Evolutionary conservation across 2,888 invertebrate genomes (phyloP), one percentile per base, ranked within the genome.

Genomic region (Melieria omissa): DNA sequence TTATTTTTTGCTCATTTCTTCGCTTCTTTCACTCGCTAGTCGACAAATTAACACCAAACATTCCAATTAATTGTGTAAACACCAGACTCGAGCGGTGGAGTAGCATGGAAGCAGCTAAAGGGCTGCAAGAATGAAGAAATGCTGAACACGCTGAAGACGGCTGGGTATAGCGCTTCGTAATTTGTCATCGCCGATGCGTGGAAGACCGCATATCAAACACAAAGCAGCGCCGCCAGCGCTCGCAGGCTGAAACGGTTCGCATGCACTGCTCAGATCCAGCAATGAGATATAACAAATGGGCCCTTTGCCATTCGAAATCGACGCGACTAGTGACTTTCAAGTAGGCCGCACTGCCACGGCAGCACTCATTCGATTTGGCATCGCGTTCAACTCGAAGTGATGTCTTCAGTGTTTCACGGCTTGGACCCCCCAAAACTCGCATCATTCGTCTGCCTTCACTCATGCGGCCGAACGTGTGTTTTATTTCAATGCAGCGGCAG

Each of bases 171-270:
- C 29, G 29, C 9, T 5, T 44, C 45, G 63, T 67, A 74, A 76
- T 75, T 76, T 78, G 76, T 77, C 77, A 76, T 78, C 75, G 74
- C 75, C 76, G 75, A 76, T 73, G 73, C 66, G 75, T 72, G 67
- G 71, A 44, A 29, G 29, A 29, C 29, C 29, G 29, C 29, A 29
- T 29, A 29, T 29, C 29, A 29, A 29, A 29, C 29, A 29, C 29
- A 29, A 29, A 29, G 29, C 29, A 47, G 44, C 68, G 54, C 60
- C 68, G 42, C 42, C 52, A 49, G 47, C 10, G 8, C 8, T 29
- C 29, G 29, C 2, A 29, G 29, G 29, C 29, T 29, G 16, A 16
- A 16, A 16, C 16, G 16, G 16, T n/a, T 44, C 57, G 14, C 9
- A 57, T 49, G 10, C 58, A 58, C 29, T 58, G 9, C 41, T 29